Conservation (phyloP, 2,113 vertebrate species). For the Leucopsar rothschildi region DNA sequence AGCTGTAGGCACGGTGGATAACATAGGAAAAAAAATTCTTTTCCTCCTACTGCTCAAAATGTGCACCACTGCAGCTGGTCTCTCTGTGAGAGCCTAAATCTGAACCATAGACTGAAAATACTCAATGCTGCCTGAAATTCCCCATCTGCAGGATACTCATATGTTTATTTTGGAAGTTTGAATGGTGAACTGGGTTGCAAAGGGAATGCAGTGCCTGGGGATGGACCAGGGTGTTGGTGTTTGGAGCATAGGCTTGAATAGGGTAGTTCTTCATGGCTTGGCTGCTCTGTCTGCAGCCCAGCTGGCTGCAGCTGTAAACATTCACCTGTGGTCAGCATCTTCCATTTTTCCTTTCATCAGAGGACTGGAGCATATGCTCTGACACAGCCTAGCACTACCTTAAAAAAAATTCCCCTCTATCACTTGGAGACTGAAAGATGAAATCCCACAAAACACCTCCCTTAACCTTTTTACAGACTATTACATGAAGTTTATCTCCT, state of each 20-base stretch:
- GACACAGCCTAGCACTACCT: background rate
- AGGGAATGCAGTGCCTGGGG: background rate
- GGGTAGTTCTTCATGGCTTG: background rate
- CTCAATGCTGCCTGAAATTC: background rate
- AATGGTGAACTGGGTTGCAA: background rate
- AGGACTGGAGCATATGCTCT: background rate
- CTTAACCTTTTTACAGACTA: background rate
- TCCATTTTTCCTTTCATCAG: background rate
- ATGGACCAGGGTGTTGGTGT: background rate
- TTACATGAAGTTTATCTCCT: background rate
- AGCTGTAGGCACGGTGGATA: background rate
- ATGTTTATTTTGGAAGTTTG: background rate
- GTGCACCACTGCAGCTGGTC: background rate
- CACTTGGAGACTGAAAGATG: background rate
- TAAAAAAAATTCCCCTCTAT: background rate
- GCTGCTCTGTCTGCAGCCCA: background rate
- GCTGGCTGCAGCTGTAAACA: background rate
- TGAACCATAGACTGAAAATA: background rate
- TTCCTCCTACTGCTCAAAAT: background rate
- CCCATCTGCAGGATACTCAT: background rate
- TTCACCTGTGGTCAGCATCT: background rate
- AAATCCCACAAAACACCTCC: background rate
- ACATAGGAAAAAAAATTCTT: background rate
- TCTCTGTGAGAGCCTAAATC: background rate
- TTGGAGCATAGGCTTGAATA: background rate